A percentile compares a stretch with the other conserved stretches of the same genome.
phyloP scores from a whole-genome alignment of 2,797 vertebrate genomes.

The Megaceryle alcyon region DNA sequence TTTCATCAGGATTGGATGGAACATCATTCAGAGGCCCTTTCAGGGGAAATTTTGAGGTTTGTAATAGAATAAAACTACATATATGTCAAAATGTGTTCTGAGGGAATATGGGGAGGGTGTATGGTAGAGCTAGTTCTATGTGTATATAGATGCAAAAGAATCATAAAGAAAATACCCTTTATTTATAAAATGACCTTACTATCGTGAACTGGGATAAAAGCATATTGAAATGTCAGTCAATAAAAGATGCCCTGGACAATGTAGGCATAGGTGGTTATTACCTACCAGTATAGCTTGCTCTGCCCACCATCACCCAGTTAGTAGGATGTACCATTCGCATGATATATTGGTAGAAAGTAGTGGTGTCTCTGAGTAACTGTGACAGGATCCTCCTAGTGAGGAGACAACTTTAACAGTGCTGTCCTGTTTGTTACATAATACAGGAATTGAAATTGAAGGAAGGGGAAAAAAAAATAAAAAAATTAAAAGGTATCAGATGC shows the following conservation, averaged over 20 bases:
- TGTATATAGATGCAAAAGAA: not conserved
- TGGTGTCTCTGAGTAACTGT: not conserved
- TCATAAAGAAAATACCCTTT: not conserved
- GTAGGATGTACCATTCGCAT: not conserved
- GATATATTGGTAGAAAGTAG: not conserved
- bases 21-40: constrained; percentile 87
- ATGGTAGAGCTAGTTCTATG: not conserved
- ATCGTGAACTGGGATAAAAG: not conserved
- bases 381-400: not conserved
- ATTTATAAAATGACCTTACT: not conserved
- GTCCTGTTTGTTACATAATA: not conserved
- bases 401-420: not conserved
- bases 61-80: constrained; percentile 75
- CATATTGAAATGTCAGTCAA: not conserved
- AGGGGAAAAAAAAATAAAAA: not conserved
- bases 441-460: not conserved
- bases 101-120: constrained; percentile 47
- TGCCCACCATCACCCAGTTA: not conserved
- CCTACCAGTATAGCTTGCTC: not conserved
- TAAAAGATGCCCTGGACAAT: not conserved
- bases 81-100: constrained; percentile 29
- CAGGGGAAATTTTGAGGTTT: constrained; percentile 95
- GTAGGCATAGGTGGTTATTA: not conserved
- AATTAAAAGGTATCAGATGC: constrained; percentile 63
- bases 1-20: constrained; percentile 98